Base-by-base conservation (phyloP, 2,888 invertebrate species). In the Patella caerulea region DNA sequence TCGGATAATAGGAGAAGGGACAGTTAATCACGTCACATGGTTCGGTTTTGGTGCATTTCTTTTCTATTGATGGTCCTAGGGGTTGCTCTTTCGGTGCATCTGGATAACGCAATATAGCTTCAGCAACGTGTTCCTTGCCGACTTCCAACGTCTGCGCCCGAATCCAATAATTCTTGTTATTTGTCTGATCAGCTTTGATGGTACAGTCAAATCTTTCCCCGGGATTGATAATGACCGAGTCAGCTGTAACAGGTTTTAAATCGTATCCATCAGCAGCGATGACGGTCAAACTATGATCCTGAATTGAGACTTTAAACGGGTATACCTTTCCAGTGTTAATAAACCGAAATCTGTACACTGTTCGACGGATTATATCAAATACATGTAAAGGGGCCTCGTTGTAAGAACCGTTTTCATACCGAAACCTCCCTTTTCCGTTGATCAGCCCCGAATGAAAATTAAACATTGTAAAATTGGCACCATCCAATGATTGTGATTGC, bases 371-470 rank as follows among this genome's bases (percentile, higher is more conserved):
- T 19, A 65, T 24, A 12, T n/a, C 2, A 12, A 65, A 65, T 9
- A 65, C 19, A 19, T 65, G 19, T 3, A 65, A 14, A 19, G 65
- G 65, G 19, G 65, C 65, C 2, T 12, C 65, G 15, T 65, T 65
- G 24, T 65, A 24, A 65, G 24, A 9, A 3, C 71, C 74, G 11
- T 53, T n/a, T 17, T 69, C 52, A 17, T 83, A 69, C 24, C 80
- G 76, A 72, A 80, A 83, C 11, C 88, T 77, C 0, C 87, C 88
- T 19, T 83, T 74, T 2, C 88, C 88, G 75, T 88, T 88, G 59
- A 88, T 84, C 34, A 88, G 74, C 0, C 82, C 86, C 2, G 86
- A 83, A n/a, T 84, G 82, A 19, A 82, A 75, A 12, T 73, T 69
- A 53, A 78, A 78, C 54, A 71, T 29, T 9, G 77, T 74, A 71